A percentile compares a stretch with the other conserved stretches of the same genome.
phyloP scores from a whole-genome alignment of 2,888 invertebrate species.

The Thecocarcelia acutangulata region DNA sequence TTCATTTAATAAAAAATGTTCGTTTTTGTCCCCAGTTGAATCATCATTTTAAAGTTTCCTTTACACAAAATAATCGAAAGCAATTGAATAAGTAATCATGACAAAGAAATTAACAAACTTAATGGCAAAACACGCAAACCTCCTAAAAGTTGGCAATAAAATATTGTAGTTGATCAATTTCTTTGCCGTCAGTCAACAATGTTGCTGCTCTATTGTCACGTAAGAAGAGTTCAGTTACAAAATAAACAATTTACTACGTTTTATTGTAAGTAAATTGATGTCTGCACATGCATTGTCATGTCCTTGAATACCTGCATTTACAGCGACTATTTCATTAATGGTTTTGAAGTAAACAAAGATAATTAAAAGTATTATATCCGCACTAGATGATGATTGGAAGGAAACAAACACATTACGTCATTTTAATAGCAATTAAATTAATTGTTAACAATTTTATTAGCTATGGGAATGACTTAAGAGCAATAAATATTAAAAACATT shows the following conservation, averaged over 20 bases:
- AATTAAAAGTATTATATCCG: slow-evolving; percentile 1
- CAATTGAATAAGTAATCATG: slow-evolving; percentile 30
- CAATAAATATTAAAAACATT: background rate
- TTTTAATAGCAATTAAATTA: slow-evolving; percentile 37
- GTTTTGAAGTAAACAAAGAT: slow-evolving; percentile 14
- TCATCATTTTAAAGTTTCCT: too few species aligned
- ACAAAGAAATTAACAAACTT: slow-evolving; percentile 38
- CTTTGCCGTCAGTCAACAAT: background rate
- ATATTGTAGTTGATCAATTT: background rate
- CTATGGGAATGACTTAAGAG: too few species aligned
- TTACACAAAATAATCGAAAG: too few species aligned
- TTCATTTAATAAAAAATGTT: too few species aligned
- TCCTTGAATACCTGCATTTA: slow-evolving; percentile 25
- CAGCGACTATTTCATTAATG: background rate
- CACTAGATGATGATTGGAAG: slow-evolving; percentile 8
- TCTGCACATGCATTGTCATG: slow-evolving; percentile 7
- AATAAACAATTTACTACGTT: slow-evolving; percentile 36
- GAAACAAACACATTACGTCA: slow-evolving; percentile 32
- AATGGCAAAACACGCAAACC: slow-evolving; percentile 46
- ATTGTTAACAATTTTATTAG: slow-evolving; percentile 1
- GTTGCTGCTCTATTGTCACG: background rate
- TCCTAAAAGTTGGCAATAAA: slow-evolving; percentile 26
- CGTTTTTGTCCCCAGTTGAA: too few species aligned
- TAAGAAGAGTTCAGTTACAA: background rate
- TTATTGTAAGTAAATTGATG: slow-evolving; percentile 32